A percentile compares a stretch with the other conserved stretches of the same genome.
phyloP scores from a whole-genome alignment of 2,113 vertebrate genomes.

The Cyprinodon variegatus region DNA sequence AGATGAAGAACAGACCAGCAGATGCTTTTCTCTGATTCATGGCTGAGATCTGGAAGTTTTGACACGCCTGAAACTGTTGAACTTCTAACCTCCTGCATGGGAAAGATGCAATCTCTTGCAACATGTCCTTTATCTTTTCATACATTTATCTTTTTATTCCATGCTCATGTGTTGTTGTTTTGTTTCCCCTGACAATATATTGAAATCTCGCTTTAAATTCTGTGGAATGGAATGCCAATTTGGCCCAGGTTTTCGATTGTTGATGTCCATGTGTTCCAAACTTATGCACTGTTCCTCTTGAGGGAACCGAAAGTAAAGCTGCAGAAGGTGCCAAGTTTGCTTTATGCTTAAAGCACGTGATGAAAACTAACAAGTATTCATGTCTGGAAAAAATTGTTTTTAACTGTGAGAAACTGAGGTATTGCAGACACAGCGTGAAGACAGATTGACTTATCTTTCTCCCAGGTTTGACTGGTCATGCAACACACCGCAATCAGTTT shows the following conservation, averaged over 20 bases:
- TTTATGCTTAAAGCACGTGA: conserved; percentile 10
- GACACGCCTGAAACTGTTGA: not conserved
- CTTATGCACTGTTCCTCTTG: not conserved
- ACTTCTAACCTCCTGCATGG: not conserved
- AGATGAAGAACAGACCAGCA: not conserved
- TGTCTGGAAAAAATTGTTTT: conserved; percentile 10
- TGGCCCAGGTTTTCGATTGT: not conserved
- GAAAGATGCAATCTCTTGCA: not conserved
- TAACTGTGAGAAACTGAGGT: conserved; percentile 16
- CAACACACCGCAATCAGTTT: not conserved
- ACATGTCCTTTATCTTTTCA: not conserved
- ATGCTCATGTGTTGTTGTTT: not conserved
- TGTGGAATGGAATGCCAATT: not conserved
- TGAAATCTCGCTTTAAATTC: not conserved
- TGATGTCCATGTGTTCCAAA: conserved; percentile 11
- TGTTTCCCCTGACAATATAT: not conserved
- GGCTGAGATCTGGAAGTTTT: not conserved
- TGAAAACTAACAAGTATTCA: conserved; percentile 20
- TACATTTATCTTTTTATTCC: not conserved
- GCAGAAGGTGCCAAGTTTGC: not conserved
- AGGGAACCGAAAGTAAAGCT: not conserved
- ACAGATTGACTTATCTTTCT: conserved; percentile 27
- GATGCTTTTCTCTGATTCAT: not conserved
- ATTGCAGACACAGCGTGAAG: conserved; percentile 14
- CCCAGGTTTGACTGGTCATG: too few species aligned